Evolutionary conservation across 2,113 vertebrate species (phyloP).

Genomic region (Silurus glanis): DNA sequence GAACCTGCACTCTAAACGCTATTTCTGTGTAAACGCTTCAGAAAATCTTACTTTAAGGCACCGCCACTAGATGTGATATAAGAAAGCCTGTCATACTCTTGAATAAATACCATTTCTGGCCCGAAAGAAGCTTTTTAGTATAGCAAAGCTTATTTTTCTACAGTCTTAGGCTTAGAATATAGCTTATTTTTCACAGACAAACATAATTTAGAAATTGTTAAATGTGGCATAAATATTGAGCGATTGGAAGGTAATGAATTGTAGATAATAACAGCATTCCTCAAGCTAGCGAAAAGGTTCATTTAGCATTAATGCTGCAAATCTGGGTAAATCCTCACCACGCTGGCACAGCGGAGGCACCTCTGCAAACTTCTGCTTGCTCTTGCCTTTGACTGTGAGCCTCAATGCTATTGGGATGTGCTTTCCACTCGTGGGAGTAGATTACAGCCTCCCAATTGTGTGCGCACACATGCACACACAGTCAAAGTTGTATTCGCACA

Average conservation of each 20-base stretch:
- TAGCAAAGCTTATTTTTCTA: neutral
- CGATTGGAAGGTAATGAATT: slow-evolving; percentile 48
- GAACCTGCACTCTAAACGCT: slow-evolving; percentile 9
- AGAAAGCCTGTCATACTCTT: slow-evolving; percentile 13
- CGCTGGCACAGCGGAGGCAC: neutral
- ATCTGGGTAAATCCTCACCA: slow-evolving; percentile 23
- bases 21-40: slow-evolving; percentile 3
- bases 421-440: neutral
- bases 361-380: neutral
- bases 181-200: neutral
- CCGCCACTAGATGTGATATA: neutral
- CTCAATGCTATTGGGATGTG: neutral
- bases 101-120: neutral
- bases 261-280: slow-evolving; percentile 25
- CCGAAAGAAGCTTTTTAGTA: neutral
- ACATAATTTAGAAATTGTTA: slow-evolving; percentile 35
- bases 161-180: neutral
- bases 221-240: slow-evolving; percentile 37
- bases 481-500: neutral
- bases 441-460: neutral
- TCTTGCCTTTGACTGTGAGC: neutral
- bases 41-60: neutral
- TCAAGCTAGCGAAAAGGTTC: slow-evolving; percentile 19
- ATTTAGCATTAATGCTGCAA: slow-evolving; percentile 29
- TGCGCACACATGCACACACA: neutral